phyloP scores from a whole-genome alignment of 1,140 invertebrate species.

The Drosophila miranda region DNA sequence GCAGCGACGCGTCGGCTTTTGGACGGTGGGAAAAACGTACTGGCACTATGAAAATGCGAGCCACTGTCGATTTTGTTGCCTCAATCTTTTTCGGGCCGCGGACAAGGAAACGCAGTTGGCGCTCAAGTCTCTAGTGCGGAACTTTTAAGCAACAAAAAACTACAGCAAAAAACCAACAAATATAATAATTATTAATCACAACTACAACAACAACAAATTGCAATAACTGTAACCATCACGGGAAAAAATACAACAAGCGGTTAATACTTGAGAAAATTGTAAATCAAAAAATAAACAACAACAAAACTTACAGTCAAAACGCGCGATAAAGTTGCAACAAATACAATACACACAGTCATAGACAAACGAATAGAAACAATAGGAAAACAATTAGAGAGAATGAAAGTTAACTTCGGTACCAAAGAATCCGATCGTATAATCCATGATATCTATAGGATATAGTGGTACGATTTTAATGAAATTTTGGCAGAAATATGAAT shows the following conservation, averaged over 20 bases:
- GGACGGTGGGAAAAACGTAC: conserved; percentile 5
- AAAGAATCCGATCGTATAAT: too few relatives aligned
- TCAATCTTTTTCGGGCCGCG: conserved; percentile 54
- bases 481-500: too few relatives aligned
- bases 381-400: conserved; percentile 41
- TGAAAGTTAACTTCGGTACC: neutral
- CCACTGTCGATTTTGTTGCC: conserved; percentile 50
- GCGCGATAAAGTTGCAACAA: conserved; percentile 29
- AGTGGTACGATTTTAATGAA: too few relatives aligned
- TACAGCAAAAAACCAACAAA: conserved; percentile 33
- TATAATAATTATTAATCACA: conserved; percentile 40
- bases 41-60: too few relatives aligned
- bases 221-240: conserved; percentile 33
- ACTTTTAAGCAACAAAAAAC: conserved; percentile 29
- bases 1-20: conserved; percentile 8
- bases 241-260: conserved; percentile 17
- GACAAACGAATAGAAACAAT: conserved; percentile 26
- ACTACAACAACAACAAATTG: conserved; percentile 12
- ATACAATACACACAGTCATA: conserved; percentile 3
- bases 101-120: conserved; percentile 76
- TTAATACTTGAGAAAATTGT: conserved; percentile 50
- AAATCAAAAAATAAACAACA: conserved; percentile 60
- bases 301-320: neutral
- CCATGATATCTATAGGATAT: too few relatives aligned
- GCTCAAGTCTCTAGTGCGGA: conserved; percentile 62